These are phyloP conservation scores for Onthophagus sagittarius DNA, from an alignment of 2,888 invertebrate species.

Conservation along the genomic window DNA sequence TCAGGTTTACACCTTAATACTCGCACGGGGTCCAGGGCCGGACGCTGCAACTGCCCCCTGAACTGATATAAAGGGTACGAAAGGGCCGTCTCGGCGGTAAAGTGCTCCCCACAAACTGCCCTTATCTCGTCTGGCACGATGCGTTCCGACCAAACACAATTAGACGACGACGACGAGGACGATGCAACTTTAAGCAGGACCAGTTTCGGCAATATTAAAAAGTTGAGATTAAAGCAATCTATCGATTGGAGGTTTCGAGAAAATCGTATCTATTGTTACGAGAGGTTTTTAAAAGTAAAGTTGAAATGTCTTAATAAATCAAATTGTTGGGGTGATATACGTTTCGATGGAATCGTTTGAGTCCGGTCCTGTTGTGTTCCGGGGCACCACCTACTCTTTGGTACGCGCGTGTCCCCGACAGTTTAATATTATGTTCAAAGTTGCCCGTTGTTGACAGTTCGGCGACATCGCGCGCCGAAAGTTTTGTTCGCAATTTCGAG, in stretches of 20 bases:
- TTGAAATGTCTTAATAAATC: not conserved
- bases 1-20: slow-evolving; percentile 44
- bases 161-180: slow-evolving; percentile 22
- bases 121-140: slow-evolving; percentile 28
- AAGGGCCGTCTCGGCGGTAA: slow-evolving; percentile 10
- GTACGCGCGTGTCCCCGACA: slow-evolving; percentile 18
- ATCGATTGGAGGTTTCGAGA: not conserved
- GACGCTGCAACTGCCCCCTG: slow-evolving; percentile 41
- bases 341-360: not conserved
- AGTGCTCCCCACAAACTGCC: slow-evolving; percentile 32
- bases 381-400: not conserved
- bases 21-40: slow-evolving; percentile 29
- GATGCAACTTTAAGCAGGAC: not conserved
- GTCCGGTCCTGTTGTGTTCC: not conserved
- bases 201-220: too few species aligned
- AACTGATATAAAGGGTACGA: slow-evolving; percentile 41
- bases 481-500: not conserved
- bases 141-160: slow-evolving; percentile 26
- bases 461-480: not conserved
- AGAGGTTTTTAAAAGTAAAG: not conserved
- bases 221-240: not conserved
- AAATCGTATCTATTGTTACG: not conserved
- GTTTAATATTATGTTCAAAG: slow-evolving; percentile 23
- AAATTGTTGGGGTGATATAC: not conserved
- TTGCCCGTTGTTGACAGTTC: slow-evolving; percentile 20